Conservation (phyloP, 1,140 invertebrate species). For the Trichonephila clavata region DNA sequence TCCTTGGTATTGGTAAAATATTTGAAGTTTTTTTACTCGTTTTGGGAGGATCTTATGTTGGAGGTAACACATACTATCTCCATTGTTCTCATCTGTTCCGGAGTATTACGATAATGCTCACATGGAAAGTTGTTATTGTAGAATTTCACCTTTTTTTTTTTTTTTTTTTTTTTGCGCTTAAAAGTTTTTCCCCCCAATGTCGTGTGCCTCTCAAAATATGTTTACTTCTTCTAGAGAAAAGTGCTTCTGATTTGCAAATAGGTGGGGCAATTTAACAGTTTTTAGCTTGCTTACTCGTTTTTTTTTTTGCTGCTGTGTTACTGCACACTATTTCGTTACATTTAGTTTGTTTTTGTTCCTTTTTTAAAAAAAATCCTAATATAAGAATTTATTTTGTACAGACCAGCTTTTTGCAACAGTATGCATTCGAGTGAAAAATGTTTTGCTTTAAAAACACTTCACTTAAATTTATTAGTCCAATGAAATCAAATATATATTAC, state of each 20-base stretch:
- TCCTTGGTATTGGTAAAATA: conserved; percentile 12
- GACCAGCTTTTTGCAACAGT: too few species aligned
- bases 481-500: too few species aligned
- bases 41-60: not conserved
- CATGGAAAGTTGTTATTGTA: not conserved
- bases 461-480: too few species aligned
- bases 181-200: not conserved
- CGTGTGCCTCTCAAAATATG: not conserved
- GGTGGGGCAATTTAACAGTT: too few species aligned
- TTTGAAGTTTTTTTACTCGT: not conserved
- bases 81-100: not conserved
- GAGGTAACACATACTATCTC: not conserved
- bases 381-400: too few species aligned
- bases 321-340: too few species aligned
- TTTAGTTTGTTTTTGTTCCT: too few species aligned
- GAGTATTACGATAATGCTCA: not conserved
- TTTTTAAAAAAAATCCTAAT: too few species aligned
- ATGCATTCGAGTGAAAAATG: too few species aligned
- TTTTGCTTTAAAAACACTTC: too few species aligned
- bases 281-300: too few species aligned
- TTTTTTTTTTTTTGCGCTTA: not conserved
- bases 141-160: not conserved
- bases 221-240: not conserved
- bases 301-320: too few species aligned
- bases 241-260: not conserved